Evolutionary conservation across 2,888 invertebrate species (phyloP), one percentile per base, ranked within the genome.

Genomic region (Leptopilina drosophilae): DNA sequence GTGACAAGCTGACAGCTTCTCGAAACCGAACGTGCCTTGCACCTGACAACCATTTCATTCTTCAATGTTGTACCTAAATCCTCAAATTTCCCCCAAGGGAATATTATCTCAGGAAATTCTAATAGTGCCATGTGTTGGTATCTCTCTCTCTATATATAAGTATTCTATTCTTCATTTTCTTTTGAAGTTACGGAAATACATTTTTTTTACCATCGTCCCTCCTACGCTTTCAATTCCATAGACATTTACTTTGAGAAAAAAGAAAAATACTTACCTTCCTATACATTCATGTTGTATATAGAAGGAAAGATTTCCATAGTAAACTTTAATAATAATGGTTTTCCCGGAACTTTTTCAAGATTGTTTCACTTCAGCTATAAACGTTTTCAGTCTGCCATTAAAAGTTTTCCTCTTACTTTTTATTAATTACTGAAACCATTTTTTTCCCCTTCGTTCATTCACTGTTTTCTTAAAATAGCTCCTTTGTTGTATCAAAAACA

Each of bases 1-100:
- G 92, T 82, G 56, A 66, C 80, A 73, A n/a, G 33, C 56, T 73
- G 73, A 73, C 73, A 73, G 26, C 11, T 73, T 56, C 73, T 73
- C 33, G 33, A 73, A 73, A 73, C 56, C 9, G 42, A n/a, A 53
- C 33, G 53, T 53, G 8, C 33, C 9, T 53, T 56, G 69, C 69
- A 69, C 26, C 49, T 56, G 69, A 69, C 69, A 69, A 53, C 20
- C 26, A 14, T 14, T 11, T 20, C 49, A 20, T 64, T 64, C 40
- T 26, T 40, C 40, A 26, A 14, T 64, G 33, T 12, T 49, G 12
- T 14, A 64, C 64, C 11, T 64, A 64, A 53, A 69, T 53, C 14
- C 69, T 53, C 49, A 14, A 69, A 64, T 14, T 33, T 40, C 64
- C 64, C 20, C 14, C 33, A 42, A 64, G 64, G 64, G 33, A 20